Percentiles rank a stretch among this genome's conserved stretches.
These are phyloP conservation scores for Limnephilus rhombicus DNA, from an alignment of 2,888 invertebrate species.

Conservation along the genomic window DNA sequence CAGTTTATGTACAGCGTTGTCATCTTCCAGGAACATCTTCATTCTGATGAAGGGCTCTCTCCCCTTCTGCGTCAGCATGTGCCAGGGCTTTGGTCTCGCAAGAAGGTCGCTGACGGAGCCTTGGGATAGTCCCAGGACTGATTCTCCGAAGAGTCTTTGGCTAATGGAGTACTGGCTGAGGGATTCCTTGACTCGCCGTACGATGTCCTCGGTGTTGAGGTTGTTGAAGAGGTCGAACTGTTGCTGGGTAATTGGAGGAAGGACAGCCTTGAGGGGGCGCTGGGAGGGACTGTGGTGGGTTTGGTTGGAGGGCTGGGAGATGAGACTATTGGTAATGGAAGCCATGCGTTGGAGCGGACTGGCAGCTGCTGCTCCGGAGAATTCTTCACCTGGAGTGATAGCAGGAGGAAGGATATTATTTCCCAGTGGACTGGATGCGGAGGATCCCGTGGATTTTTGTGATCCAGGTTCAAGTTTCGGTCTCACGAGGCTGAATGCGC, in stretches of 20 bases:
- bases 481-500: constrained; percentile 92
- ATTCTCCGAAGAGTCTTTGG: constrained; percentile 98
- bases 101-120: constrained; percentile 98
- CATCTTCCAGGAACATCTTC: constrained; percentile 98
- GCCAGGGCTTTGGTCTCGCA: constrained; percentile 99
- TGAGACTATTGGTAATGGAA: constrained; percentile 97
- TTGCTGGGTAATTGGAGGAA: constrained; percentile 98
- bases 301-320: constrained; percentile 92
- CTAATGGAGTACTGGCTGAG: constrained; percentile 97
- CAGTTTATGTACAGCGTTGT: constrained; percentile 95
- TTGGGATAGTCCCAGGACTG: constrained; percentile 96
- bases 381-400: constrained; percentile 89
- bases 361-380: constrained; percentile 88
- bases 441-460: constrained; percentile 85
- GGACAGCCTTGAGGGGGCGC: constrained; percentile 95
- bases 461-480: constrained; percentile 90
- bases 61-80: constrained; percentile 98
- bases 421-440: constrained; percentile 90
- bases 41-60: constrained; percentile 98
- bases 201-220: constrained; percentile 98
- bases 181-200: constrained; percentile 96
- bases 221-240: constrained; percentile 99
- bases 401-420: constrained; percentile 92
- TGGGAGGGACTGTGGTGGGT: constrained; percentile 91
- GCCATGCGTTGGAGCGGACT: constrained; percentile 98